A percentile compares a stretch with the other conserved stretches of the same genome.
These are phyloP conservation scores for Solen grandis DNA, from an alignment of 1,140 invertebrate genomes.

Conservation along the genomic window DNA sequence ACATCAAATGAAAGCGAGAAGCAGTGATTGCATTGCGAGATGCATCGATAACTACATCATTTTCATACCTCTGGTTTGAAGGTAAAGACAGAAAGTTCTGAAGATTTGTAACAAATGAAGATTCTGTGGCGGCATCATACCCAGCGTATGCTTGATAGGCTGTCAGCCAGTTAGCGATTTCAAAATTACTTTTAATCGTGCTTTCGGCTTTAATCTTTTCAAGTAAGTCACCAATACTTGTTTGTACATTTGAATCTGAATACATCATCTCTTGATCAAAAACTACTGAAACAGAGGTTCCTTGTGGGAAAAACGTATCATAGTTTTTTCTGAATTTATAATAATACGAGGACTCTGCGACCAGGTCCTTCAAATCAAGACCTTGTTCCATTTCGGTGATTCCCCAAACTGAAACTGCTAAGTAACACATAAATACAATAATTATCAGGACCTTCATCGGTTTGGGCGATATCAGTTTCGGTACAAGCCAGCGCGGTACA, in stretches of 20 bases:
- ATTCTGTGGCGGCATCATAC: slow-evolving; percentile 76
- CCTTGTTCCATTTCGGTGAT: slow-evolving; percentile 89
- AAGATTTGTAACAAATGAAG: slow-evolving; percentile 88
- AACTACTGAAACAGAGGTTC: slow-evolving; percentile 29
- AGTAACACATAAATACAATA: slow-evolving; percentile 89
- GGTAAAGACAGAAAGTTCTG: slow-evolving; percentile 85
- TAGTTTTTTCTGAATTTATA: slow-evolving; percentile 35
- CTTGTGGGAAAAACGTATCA: slow-evolving; percentile 12
- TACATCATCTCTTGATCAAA: slow-evolving; percentile 15
- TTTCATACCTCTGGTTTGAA: slow-evolving; percentile 82
- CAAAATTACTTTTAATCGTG: slow-evolving; percentile 8
- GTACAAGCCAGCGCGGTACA: slow-evolving; percentile 30
- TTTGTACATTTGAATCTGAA: background rate
- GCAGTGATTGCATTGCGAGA: slow-evolving; percentile 89
- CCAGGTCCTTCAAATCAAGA: slow-evolving; percentile 84
- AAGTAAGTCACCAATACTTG: background rate
- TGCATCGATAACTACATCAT: slow-evolving; percentile 93
- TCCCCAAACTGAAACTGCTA: slow-evolving; percentile 93
- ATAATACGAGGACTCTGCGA: slow-evolving; percentile 76
- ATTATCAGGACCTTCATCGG: slow-evolving; percentile 85
- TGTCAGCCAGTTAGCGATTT: slow-evolving; percentile 46
- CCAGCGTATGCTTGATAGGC: slow-evolving; percentile 16
- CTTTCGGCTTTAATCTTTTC: background rate
- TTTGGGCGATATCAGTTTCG: slow-evolving; percentile 81
- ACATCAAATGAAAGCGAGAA: slow-evolving; percentile 69